phyloP scores from a whole-genome alignment of 2,113 vertebrate species.

The Gasterosteus aculeatus region DNA sequence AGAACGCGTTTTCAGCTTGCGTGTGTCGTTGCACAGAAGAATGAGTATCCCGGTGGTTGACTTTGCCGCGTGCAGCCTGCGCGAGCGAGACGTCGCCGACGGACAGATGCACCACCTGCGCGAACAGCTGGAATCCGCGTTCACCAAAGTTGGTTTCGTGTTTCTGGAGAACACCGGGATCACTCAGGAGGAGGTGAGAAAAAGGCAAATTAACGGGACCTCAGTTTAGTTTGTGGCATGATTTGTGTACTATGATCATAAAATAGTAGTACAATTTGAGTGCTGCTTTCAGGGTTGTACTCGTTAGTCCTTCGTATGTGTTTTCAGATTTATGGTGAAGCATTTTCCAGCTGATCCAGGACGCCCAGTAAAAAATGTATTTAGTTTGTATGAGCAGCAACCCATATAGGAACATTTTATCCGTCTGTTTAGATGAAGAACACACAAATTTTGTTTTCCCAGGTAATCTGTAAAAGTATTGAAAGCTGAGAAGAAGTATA shows the following conservation, averaged over 20 bases:
- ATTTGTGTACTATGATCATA: background rate
- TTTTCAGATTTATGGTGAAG: background rate
- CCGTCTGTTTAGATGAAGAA: background rate
- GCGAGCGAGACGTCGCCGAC: background rate
- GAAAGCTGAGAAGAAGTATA: too few species aligned
- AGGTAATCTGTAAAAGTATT: too few species aligned
- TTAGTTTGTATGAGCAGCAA: background rate
- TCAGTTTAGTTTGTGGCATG: background rate
- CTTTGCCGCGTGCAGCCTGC: conserved; percentile 61
- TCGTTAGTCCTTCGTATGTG: too few species aligned
- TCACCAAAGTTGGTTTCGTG: conserved; percentile 76
- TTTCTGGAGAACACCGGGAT: conserved; percentile 80
- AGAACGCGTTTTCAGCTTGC: background rate
- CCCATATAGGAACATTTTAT: background rate
- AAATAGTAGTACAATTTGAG: too few species aligned
- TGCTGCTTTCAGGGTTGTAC: too few species aligned
- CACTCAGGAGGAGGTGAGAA: conserved; percentile 67
- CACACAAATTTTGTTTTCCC: background rate
- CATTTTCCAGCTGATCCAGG: background rate
- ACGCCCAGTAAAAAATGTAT: background rate
- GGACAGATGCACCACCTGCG: conserved; percentile 47
- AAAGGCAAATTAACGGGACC: fast-evolving
- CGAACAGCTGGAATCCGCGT: conserved; percentile 62
- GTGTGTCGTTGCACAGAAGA: too few species aligned
- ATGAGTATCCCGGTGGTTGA: conserved; percentile 80